These are phyloP conservation scores for Parambassis ranga DNA, from an alignment of 2,797 vertebrate species.

Conservation along the genomic window DNA sequence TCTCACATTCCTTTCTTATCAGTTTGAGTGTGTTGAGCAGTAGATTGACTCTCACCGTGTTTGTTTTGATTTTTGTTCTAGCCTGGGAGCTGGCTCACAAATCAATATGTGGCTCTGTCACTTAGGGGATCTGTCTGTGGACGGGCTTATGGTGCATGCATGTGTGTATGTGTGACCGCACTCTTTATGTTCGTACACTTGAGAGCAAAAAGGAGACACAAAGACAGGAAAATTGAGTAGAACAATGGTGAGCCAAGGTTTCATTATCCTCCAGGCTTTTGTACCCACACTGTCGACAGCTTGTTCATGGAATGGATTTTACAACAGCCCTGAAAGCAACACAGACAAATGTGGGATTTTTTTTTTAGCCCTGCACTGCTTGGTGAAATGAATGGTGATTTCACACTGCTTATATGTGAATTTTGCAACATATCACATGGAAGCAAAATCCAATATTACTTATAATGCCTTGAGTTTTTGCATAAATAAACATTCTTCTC, in stretches of 20 bases:
- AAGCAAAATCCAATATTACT: constrained; percentile 7
- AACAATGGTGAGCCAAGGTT: constrained; percentile 44
- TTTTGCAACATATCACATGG: constrained; percentile 20
- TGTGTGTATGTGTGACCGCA: background rate
- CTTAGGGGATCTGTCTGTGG: constrained; percentile 19
- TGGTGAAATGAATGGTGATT: constrained; percentile 16
- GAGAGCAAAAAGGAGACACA: constrained; percentile 1
- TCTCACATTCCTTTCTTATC: constrained; percentile 4
- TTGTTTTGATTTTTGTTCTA: background rate
- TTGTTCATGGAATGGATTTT: constrained; percentile 56
- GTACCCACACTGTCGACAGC: constrained; percentile 44
- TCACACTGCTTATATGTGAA: constrained; percentile 1
- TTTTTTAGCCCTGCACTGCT: constrained; percentile 21
- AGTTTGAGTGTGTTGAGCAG: constrained; percentile 11
- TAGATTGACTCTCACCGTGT: constrained; percentile 19
- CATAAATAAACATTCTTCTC: background rate
- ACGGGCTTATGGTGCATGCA: background rate
- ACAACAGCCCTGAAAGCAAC: constrained; percentile 42
- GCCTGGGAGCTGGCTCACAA: constrained; percentile 29
- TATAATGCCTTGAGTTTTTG: background rate
- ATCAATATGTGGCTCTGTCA: constrained; percentile 47
- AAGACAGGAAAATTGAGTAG: constrained; percentile 19
- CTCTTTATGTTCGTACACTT: background rate
- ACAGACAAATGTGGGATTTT: constrained; percentile 18
- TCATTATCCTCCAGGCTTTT: constrained; percentile 53